Evolutionary conservation across 1,140 invertebrate species (phyloP).

Genomic region (Ectropis grisescens): DNA sequence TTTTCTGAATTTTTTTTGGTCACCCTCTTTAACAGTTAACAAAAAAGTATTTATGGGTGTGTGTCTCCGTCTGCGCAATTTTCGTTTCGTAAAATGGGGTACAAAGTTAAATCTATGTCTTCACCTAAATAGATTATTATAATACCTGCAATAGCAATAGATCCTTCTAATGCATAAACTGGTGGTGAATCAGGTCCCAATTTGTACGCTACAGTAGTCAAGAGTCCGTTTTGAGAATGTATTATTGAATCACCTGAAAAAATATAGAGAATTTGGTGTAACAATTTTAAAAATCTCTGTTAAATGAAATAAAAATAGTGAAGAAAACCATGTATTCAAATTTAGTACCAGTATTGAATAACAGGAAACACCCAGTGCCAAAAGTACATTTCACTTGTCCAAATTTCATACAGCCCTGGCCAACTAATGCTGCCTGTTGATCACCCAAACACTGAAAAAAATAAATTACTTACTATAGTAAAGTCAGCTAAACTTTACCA

Average conservation of each 20-base stretch:
- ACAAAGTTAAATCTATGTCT: no score
- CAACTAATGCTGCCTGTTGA: constrained; percentile 93
- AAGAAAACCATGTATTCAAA: no score
- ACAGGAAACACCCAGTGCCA: constrained; percentile 95
- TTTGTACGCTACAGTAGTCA: constrained; percentile 95
- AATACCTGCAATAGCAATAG: constrained; percentile 92
- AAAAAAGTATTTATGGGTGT: no score
- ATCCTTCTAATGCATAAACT: constrained; percentile 92
- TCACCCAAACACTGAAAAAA: constrained; percentile 87
- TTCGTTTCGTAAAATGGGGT: no score
- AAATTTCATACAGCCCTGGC: constrained; percentile 89
- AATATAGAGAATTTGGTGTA: neutral
- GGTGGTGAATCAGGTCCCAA: constrained; percentile 83
- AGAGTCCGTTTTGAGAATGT: constrained; percentile 87
- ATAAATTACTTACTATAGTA: constrained; percentile 1
- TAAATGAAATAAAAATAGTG: no score
- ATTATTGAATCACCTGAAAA: constrained; percentile 74
- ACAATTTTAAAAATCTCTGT: no score
- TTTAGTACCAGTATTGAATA: constrained; percentile 91
- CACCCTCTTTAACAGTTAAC: no score
- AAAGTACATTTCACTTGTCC: constrained; percentile 96
- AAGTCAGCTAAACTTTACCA: neutral
- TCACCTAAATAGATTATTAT: no score
- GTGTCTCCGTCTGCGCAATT: no score
- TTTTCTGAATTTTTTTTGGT: no score